Evolutionary conservation across 1,140 invertebrate genomes (phyloP).

Genomic region (Centruroides vittatus): DNA sequence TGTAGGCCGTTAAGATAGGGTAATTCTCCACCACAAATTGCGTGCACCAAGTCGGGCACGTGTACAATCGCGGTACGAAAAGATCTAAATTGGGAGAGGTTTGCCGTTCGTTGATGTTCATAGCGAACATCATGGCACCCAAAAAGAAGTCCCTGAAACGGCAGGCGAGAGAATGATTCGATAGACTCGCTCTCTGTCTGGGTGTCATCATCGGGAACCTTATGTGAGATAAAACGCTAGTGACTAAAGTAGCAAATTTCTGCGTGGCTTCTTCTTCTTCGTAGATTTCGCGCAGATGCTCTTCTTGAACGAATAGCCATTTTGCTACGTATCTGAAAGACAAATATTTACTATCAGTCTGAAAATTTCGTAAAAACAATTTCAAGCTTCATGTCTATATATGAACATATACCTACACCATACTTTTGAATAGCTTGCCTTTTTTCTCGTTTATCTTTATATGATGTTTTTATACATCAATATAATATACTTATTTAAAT

Average conservation of each 20-base stretch:
- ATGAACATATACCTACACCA: too few species aligned
- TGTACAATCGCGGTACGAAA: slow-evolving; percentile 77
- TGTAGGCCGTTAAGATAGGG: slow-evolving; percentile 51
- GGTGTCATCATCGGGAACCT: slow-evolving; percentile 88
- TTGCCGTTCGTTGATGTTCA: slow-evolving; percentile 61
- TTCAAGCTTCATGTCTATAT: too few species aligned
- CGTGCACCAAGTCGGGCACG: slow-evolving; percentile 61
- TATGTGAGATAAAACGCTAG: slow-evolving; percentile 56
- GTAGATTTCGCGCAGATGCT: too few species aligned
- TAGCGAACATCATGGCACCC: slow-evolving; percentile 69
- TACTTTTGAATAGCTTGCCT: too few species aligned
- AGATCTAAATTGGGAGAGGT: slow-evolving; percentile 31
- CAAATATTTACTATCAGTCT: too few species aligned
- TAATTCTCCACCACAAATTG: slow-evolving; percentile 61
- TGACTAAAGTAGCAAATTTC: slow-evolving; percentile 30
- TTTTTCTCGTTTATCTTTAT: too few species aligned
- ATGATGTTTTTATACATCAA: too few species aligned
- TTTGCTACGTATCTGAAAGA: slow-evolving; percentile 43
- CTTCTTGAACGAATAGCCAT: slow-evolving; percentile 21
- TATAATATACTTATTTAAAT: too few species aligned
- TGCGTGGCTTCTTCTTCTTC: background rate
- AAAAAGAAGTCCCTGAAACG: slow-evolving; percentile 77
- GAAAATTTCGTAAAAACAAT: too few species aligned
- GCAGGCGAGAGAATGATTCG: slow-evolving; percentile 58
- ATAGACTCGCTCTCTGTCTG: slow-evolving; percentile 58